A percentile compares a stretch with the other conserved stretches of the same genome.
phyloP scores from a whole-genome alignment of 2,888 invertebrate species.

The Euplagia quadripunctaria region DNA sequence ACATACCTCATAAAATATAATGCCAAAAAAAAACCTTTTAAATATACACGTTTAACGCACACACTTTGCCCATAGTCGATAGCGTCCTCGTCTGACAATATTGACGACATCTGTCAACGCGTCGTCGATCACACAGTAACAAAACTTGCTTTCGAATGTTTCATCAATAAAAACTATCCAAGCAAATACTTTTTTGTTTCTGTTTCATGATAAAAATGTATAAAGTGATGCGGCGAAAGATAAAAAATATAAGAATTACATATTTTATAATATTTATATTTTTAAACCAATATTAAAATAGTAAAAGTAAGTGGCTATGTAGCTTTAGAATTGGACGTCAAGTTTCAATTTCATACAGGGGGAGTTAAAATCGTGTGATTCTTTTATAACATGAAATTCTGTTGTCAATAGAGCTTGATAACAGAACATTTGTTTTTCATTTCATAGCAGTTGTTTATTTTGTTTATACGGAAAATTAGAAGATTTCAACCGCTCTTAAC shows the following conservation, averaged over 20 bases:
- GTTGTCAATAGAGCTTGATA: too few species aligned
- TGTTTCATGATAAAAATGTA: neutral
- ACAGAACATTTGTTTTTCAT: too few species aligned
- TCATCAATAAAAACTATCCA: neutral
- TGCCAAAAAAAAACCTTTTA: too few species aligned
- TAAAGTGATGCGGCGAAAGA: neutral
- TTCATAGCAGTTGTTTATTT: too few species aligned
- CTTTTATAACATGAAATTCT: too few species aligned
- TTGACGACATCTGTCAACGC: neutral
- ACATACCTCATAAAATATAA: too few species aligned
- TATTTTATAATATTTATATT: neutral
- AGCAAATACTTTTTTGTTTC: neutral
- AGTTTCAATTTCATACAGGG: slow-evolving; percentile 27
- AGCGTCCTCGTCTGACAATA: neutral
- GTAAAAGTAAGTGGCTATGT: neutral
- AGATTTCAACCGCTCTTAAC: neutral
- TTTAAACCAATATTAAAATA: neutral
- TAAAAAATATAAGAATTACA: neutral
- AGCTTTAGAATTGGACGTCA: slow-evolving; percentile 44
- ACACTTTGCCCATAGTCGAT: neutral
- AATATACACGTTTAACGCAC: neutral
- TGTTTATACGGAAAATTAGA: too few species aligned
- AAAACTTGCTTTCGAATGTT: neutral
- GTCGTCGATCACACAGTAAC: neutral
- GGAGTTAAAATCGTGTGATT: neutral